Evolutionary conservation across 1,140 invertebrate species (phyloP).

Genomic region (Halesus radiatus): DNA sequence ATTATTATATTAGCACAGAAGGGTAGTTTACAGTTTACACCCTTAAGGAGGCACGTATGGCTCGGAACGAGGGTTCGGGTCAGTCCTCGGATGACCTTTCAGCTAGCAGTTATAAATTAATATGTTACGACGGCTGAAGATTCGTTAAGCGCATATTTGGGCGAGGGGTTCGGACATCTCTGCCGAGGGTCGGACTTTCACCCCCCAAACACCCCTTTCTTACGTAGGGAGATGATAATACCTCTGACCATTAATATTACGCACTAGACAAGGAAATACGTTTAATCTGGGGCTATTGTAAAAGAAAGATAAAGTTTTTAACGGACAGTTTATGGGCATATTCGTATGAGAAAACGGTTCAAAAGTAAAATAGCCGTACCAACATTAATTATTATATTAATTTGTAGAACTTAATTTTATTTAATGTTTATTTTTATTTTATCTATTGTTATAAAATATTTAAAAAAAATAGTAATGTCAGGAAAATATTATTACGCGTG

Average conservation of each 20-base stretch:
- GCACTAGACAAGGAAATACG: conserved; percentile 22
- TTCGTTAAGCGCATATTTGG: conserved; percentile 48
- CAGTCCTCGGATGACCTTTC: conserved; percentile 46
- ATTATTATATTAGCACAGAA: conserved; percentile 28
- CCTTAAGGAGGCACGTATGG: conserved; percentile 51
- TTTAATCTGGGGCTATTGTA: background rate
- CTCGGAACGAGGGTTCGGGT: conserved; percentile 50
- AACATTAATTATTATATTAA: too few species aligned
- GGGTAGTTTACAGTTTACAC: conserved; percentile 47
- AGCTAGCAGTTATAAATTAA: conserved; percentile 47
- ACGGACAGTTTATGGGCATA: too few species aligned
- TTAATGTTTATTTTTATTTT: too few species aligned
- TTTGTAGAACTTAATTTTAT: too few species aligned
- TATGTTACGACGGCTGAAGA: conserved; percentile 47
- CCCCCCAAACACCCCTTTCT: conserved; percentile 25
- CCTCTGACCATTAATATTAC: conserved; percentile 24
- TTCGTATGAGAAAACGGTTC: too few species aligned
- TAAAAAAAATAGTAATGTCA: too few species aligned
- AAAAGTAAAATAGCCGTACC: too few species aligned
- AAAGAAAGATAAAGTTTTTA: too few species aligned
- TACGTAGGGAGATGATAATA: conserved; percentile 27
- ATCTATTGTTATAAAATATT: too few species aligned
- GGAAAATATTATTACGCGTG: too few species aligned
- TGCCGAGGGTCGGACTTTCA: background rate
- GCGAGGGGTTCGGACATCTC: conserved; percentile 27